Conservation (phyloP, 2,113 vertebrate genomes). For the Brachyhypopomus gauderio region DNA sequence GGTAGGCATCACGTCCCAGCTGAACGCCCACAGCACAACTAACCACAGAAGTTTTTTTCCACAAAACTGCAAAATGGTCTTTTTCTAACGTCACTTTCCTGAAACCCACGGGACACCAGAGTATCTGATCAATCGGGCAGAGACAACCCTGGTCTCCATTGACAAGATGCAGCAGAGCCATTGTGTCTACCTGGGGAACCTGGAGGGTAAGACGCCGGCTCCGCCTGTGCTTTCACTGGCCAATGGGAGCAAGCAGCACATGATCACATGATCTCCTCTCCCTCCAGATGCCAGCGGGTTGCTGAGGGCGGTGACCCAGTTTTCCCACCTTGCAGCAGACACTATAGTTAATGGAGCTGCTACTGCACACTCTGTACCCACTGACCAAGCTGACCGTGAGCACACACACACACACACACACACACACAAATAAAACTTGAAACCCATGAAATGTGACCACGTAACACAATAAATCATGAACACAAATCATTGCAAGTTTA, state of each 20-base stretch:
- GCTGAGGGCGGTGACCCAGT: slow-evolving; percentile 81
- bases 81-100: neutral
- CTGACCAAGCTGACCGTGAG: slow-evolving; percentile 89
- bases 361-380: slow-evolving; percentile 82
- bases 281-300: slow-evolving; percentile 77
- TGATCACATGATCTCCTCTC: neutral
- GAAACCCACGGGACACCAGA: slow-evolving; percentile 68
- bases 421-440: neutral
- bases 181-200: slow-evolving; percentile 71
- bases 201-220: slow-evolving; percentile 70
- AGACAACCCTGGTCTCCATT: slow-evolving; percentile 75
- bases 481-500: too few relatives aligned
- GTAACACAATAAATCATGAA: neutral
- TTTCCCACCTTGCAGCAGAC: slow-evolving; percentile 86
- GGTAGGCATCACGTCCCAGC: slow-evolving; percentile 66
- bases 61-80: neutral
- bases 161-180: slow-evolving; percentile 80
- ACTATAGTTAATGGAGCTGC: slow-evolving; percentile 84
- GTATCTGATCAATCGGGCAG: slow-evolving; percentile 84
- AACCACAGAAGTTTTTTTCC: neutral
- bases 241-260: neutral
- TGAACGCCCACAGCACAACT: neutral
- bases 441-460: neutral
- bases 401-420: neutral
- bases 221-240: neutral